Base-by-base conservation (phyloP, 2,888 invertebrate species). In the Chironomus riparius region DNA sequence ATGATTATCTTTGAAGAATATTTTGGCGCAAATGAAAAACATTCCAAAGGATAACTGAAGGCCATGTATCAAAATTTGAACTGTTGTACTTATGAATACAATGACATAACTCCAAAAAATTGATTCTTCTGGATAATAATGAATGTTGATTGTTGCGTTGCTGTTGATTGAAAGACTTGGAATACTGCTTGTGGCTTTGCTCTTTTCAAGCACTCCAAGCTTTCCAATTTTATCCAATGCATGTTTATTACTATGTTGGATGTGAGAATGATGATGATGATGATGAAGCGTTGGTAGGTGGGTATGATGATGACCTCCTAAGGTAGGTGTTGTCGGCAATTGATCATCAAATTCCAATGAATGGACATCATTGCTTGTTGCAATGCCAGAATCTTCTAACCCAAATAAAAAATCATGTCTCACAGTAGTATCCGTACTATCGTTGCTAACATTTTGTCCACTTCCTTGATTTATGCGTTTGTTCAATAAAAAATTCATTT, bases 91-190 rank as follows among this genome's bases (percentile, higher is more conserved):
- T 76, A 85, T 86, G 62, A 83, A 81, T 18, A 87, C 84, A 77
- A 88, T 84, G 74, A 87, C 84, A 87, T 87, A 88, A 48, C 88
- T 88, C 88, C 88, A 88, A 72, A 87, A 87, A 47, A 71, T 28
- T 50, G 50, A 56, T 50, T 86, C 87, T 83, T 88, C 88, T 28
- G 88, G 88, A 79, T 87, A 88, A 81, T 88, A 87, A 79, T 88
- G 86, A 78, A 48, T 68, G n/a, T 74, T 65, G 10, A 22, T 68
- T 4, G 68, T 74, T 15, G 74, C 65, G 47, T 65, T 74, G 15
- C 74, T 74, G 50, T 74, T 65, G 15, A 48, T 48, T 3, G 74
- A 74, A 7, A 74, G 21, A 68, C 74, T 74, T 22, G 74, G 74
- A 48, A 68, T 65, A 22, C 74, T 68, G 13, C 68, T 21, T n/a